phyloP scores from a whole-genome alignment of 2,797 vertebrate species.

The Eulemur albifrons region DNA sequence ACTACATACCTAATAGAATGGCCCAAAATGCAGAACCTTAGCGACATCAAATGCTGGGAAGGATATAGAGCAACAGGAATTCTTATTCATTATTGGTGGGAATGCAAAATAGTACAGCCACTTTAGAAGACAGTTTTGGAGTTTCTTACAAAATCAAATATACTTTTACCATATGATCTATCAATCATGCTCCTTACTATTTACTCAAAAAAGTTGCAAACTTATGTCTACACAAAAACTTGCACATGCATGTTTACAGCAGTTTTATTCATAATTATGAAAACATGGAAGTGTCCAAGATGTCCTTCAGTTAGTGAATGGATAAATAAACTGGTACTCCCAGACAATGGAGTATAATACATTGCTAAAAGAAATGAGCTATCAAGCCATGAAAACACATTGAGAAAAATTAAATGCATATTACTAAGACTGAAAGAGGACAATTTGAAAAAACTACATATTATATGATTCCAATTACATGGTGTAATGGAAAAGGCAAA shows the following conservation, averaged over 20 bases:
- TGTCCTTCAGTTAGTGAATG: neutral
- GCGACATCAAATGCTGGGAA: neutral
- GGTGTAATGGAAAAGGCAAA: neutral
- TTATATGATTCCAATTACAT: neutral
- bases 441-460: neutral
- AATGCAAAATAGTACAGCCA: neutral
- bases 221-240: neutral
- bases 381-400: neutral
- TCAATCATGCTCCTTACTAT: neutral
- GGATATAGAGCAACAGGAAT: neutral
- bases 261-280: neutral
- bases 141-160: neutral
- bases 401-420: neutral
- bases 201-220: neutral
- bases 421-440: neutral
- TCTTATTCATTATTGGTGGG: neutral
- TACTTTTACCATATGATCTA: neutral
- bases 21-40: neutral
- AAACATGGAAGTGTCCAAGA: neutral
- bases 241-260: neutral
- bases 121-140: neutral
- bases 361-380: neutral
- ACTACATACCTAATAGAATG: too few species aligned
- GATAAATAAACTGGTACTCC: neutral
- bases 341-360: neutral